Evolutionary conservation across 1,140 invertebrate species (phyloP).

Genomic region (Trichonephila inaurata): DNA sequence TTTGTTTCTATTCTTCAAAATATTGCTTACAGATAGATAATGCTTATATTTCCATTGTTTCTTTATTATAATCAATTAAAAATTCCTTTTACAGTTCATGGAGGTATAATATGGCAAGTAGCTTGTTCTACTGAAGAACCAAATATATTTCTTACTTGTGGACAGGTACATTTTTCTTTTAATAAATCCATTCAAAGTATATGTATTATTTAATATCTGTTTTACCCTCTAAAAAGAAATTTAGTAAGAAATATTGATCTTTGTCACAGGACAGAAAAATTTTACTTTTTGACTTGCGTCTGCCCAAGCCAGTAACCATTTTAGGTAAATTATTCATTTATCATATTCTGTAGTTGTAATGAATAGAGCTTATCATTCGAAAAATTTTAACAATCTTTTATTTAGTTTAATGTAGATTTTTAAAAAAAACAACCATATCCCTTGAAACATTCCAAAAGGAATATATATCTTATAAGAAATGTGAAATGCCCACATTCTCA

Average conservation of each 20-base stretch:
- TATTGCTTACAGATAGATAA: no score
- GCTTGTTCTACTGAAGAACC: slow-evolving; percentile 78
- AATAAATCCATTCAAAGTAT: background rate
- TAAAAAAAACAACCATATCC: background rate
- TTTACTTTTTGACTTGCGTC: slow-evolving; percentile 78
- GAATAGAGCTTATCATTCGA: background rate
- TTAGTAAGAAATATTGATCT: background rate
- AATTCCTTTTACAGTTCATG: slow-evolving; percentile 77
- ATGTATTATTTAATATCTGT: background rate
- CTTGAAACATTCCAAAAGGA: background rate
- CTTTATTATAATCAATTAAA: no score
- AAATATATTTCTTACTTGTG: slow-evolving; percentile 79
- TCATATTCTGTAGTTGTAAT: no score
- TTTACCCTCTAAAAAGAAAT: background rate
- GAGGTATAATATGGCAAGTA: slow-evolving; percentile 77
- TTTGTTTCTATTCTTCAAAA: no score
- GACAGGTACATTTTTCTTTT: slow-evolving; percentile 76
- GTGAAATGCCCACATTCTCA: no score
- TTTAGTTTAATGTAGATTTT: no score
- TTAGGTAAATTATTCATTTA: slow-evolving; percentile 68
- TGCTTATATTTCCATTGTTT: no score
- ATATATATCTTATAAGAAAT: no score
- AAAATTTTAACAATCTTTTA: background rate
- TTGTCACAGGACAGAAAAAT: slow-evolving; percentile 78
- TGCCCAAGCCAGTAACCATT: slow-evolving; percentile 77